Evolutionary conservation across 1,140 invertebrate species (phyloP).

Genomic region (Chrysomallon squamiferum): DNA sequence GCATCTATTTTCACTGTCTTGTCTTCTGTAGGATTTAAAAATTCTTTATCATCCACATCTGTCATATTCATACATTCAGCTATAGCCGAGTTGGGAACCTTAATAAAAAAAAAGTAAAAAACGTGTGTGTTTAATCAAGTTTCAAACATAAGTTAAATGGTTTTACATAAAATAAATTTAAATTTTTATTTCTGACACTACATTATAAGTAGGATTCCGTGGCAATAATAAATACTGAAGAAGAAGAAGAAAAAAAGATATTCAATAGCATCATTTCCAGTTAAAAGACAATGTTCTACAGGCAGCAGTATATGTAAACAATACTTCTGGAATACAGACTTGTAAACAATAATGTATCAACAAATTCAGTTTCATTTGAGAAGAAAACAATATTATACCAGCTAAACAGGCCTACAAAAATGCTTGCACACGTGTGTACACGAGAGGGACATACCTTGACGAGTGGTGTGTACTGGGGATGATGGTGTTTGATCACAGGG

Average conservation of each 20-base stretch:
- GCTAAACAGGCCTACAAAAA: neutral
- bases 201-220: no score
- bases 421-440: neutral
- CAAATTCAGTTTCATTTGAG: neutral
- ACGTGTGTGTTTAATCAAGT: no score
- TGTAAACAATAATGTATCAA: no score
- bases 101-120: no score
- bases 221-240: no score
- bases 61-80: constrained; percentile 24
- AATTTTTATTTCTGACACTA: no score
- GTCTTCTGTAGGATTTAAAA: constrained; percentile 23
- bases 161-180: no score
- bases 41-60: constrained; percentile 28
- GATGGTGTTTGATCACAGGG: constrained; percentile 44
- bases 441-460: constrained; percentile 29
- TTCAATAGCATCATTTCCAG: no score
- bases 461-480: constrained; percentile 45
- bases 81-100: constrained; percentile 32
- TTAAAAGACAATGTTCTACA: no score
- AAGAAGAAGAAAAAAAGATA: neutral
- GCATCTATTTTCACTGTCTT: constrained; percentile 10
- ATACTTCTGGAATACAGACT: no score
- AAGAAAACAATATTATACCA: neutral
- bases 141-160: no score
- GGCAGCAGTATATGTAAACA: neutral